Percentiles rank a stretch among this genome's conserved stretches.
Conservation (phyloP, 2,888 invertebrate species). For the Spodoptera picta region DNA sequence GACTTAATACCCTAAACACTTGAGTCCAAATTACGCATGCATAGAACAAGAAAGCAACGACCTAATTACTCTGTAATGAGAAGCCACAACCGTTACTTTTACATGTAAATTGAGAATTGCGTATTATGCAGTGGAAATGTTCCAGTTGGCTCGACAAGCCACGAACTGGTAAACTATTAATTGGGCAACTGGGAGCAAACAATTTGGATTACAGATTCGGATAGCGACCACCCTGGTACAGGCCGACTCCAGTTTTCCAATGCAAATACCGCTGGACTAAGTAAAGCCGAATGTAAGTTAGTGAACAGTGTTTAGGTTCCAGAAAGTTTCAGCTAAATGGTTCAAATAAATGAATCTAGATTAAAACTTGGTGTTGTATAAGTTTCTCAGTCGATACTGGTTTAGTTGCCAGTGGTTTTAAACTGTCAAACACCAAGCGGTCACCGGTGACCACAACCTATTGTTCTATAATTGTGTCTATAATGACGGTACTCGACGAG, state of each 20-base stretch:
- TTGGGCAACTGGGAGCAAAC: constrained; percentile 53
- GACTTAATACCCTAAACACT: too few relatives aligned
- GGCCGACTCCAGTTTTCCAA: constrained; percentile 42
- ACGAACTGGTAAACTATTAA: constrained; percentile 55
- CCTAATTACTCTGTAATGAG: constrained; percentile 9
- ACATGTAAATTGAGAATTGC: constrained; percentile 40
- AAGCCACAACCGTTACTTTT: constrained; percentile 32
- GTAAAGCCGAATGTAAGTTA: constrained; percentile 23
- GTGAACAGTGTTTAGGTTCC: background rate
- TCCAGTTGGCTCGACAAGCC: constrained; percentile 43
- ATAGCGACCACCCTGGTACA: constrained; percentile 31
- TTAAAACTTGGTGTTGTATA: too few relatives aligned
- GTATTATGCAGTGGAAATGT: constrained; percentile 44
- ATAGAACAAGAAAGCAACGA: too few relatives aligned
- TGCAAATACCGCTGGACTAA: constrained; percentile 44
- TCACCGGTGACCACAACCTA: too few relatives aligned
- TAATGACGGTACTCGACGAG: too few relatives aligned
- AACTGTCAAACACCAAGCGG: too few relatives aligned
- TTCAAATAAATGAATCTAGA: background rate
- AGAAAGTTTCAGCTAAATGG: constrained; percentile 15
- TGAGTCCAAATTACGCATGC: too few relatives aligned
- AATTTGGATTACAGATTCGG: constrained; percentile 57
- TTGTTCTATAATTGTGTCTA: too few relatives aligned
- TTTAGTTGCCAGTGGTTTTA: too few relatives aligned
- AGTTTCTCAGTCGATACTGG: too few relatives aligned